Base-by-base conservation (phyloP, 2,888 invertebrate genomes). In the Parnassius mnemosyne region DNA sequence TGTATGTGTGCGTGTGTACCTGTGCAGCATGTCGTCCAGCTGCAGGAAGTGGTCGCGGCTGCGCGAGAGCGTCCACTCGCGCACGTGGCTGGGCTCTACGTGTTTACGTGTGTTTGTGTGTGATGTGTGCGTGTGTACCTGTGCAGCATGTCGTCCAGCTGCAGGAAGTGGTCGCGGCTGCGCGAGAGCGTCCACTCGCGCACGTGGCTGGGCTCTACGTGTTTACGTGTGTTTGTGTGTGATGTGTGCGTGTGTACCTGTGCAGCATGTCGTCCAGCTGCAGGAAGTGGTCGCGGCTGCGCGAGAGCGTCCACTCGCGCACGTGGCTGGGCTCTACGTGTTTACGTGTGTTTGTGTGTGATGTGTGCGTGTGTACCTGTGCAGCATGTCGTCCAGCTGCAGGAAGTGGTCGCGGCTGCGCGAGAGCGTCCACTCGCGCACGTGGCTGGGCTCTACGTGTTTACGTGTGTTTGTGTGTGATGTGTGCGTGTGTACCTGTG, bases 181-280 rank as follows among this genome's bases (percentile, higher is more conserved):
- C 98, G 93, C 64, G 96, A 95, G 60, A 99, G 93, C 53, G 96
- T 94, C 97, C 97, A 97, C 71, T 95, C 94, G 61, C 95, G 93
- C 53, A 94, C 95, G 68, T 83, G 83, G 57, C 83, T 79, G 70
- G 75, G 87, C 68, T 77, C 93, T n/a, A n/a, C n/a, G n/a, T n/a
- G n/a, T n/a, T n/a, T n/a, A n/a, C n/a, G n/a, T n/a, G n/a, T n/a
- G n/a, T n/a, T n/a, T n/a, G n/a, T n/a, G n/a, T n/a, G n/a, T n/a
- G 2, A 25, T 34, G 34, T 34, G 34, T 34, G 34, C 7, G 34
- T 34, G 34, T 12, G 11, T 34, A 89, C 81, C 97, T 95, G 85
- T 99, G 99, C 72, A 99, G 89, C 93, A 98, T 98, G 71, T 95
- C 95, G 84, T 99, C 98, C 53, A 99, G 93, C 92, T 96, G 95